Percentiles rank a stretch among this genome's conserved stretches.
These are phyloP conservation scores for Palythoa heliodiscus DNA, from an alignment of 92 coral and sea anemone genomes.

Conservation along the genomic window DNA sequence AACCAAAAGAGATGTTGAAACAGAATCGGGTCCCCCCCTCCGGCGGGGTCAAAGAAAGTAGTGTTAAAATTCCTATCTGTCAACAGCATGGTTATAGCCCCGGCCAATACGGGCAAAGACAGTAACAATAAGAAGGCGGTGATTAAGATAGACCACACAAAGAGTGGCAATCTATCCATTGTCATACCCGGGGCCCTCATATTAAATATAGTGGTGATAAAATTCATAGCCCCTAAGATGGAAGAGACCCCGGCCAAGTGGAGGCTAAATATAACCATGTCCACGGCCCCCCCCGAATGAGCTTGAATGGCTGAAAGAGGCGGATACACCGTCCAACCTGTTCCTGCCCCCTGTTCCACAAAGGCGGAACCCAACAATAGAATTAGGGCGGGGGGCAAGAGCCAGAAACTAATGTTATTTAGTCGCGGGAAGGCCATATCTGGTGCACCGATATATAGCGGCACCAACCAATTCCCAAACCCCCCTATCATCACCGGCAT, in stretches of 20 bases:
- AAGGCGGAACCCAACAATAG: slow-evolving; percentile 60
- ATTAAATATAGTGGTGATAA: slow-evolving; percentile 76
- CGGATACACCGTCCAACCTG: slow-evolving; percentile 86
- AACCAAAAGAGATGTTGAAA: slow-evolving; percentile 89
- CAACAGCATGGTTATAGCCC: slow-evolving; percentile 76
- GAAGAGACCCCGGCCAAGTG: slow-evolving; percentile 88
- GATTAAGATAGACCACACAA: slow-evolving; percentile 78
- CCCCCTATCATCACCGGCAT: slow-evolving; percentile 10
- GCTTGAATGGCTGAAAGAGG: slow-evolving; percentile 63
- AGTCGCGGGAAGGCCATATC: slow-evolving; percentile 6
- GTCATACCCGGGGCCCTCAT: slow-evolving; percentile 74
- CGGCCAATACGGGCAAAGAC: slow-evolving; percentile 83
- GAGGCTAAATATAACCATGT: slow-evolving; percentile 74
- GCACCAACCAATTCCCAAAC: slow-evolving; percentile 5
- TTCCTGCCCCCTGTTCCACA: slow-evolving; percentile 77
- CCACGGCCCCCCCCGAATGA: slow-evolving; percentile 77
- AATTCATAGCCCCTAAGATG: slow-evolving; percentile 78
- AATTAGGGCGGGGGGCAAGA: slow-evolving; percentile 68
- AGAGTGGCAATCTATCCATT: slow-evolving; percentile 66
- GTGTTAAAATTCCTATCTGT: slow-evolving; percentile 85
- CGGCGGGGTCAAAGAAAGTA: slow-evolving; percentile 82
- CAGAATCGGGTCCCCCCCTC: slow-evolving; percentile 87
- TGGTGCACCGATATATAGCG: slow-evolving; percentile 2
- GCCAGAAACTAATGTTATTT: slow-evolving; percentile 63
- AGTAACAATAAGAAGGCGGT: slow-evolving; percentile 78